Conservation (phyloP, 2,888 invertebrate genomes). For the Sesamia inferens region DNA sequence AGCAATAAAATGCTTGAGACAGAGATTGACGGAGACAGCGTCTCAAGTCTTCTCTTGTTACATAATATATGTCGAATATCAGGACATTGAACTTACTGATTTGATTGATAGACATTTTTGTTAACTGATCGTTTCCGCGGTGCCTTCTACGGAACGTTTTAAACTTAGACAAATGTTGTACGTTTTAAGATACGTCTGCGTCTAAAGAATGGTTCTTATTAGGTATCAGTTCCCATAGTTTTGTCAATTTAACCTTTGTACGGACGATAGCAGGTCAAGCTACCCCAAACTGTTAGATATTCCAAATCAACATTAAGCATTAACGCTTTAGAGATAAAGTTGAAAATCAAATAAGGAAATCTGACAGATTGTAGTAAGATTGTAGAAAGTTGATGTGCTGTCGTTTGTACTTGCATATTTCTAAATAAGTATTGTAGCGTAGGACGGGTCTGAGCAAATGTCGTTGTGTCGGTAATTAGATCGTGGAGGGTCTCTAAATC, state of each 20-base stretch:
- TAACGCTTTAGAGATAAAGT: no score
- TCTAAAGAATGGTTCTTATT: neutral
- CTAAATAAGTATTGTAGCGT: neutral
- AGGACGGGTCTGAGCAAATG: no score
- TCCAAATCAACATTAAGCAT: no score
- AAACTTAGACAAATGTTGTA: neutral
- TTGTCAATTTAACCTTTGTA: neutral
- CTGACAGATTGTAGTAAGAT: no score
- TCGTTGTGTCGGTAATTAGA: no score
- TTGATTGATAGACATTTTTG: neutral
- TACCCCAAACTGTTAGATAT: no score
- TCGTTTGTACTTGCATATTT: neutral
- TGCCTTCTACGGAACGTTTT: neutral
- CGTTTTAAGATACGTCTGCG: neutral
- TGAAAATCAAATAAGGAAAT: no score
- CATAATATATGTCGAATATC: constrained; percentile 1
- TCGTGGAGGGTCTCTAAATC: no score
- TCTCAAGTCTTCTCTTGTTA: neutral
- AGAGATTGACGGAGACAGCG: constrained; percentile 25
- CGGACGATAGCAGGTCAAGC: no score
- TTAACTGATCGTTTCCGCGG: neutral
- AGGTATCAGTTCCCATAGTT: neutral
- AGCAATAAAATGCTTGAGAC: constrained; percentile 55
- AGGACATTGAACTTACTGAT: neutral
- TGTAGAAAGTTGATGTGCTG: no score